Percentiles rank a stretch among this genome's conserved stretches.
These are phyloP conservation scores for Sakesphorus luctuosus DNA, from an alignment of 2,113 vertebrate genomes.

Conservation along the genomic window DNA sequence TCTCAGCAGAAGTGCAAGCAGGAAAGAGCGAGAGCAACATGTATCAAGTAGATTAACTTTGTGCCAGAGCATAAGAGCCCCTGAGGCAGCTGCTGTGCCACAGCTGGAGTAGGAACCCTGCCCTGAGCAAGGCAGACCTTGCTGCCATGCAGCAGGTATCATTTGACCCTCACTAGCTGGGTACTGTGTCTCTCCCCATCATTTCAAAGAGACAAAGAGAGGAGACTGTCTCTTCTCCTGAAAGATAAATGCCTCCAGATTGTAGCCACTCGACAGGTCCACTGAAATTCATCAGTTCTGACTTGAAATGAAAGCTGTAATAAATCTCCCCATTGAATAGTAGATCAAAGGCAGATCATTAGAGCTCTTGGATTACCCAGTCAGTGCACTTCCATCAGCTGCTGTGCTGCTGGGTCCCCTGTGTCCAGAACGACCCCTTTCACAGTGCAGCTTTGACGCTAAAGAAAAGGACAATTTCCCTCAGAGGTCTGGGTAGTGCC, in stretches of 20 bases:
- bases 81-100: not conserved
- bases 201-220: constrained; percentile 26
- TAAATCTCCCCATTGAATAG: constrained; percentile 54
- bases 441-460: not conserved
- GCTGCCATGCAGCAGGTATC: not conserved
- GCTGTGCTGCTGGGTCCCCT: not conserved
- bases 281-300: constrained; percentile 56
- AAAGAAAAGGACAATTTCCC: not conserved
- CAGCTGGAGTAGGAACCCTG: not conserved
- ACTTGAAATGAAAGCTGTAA: constrained; percentile 62
- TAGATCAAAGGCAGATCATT: constrained; percentile 70
- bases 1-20: not conserved
- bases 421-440: not conserved
- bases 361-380: constrained; percentile 60
- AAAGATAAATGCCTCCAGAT: constrained; percentile 56
- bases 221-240: constrained; percentile 14
- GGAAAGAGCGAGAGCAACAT: not conserved
- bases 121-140: not conserved
- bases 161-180: not conserved
- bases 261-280: constrained; percentile 48
- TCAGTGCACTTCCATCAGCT: constrained; percentile 5
- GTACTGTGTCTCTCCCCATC: accelerated
- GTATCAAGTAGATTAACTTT: not conserved
- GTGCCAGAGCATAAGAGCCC: not conserved
- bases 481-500: not conserved